Base-by-base conservation (phyloP, 2,888 invertebrate genomes). In the Drosophila atroscutellata region DNA sequence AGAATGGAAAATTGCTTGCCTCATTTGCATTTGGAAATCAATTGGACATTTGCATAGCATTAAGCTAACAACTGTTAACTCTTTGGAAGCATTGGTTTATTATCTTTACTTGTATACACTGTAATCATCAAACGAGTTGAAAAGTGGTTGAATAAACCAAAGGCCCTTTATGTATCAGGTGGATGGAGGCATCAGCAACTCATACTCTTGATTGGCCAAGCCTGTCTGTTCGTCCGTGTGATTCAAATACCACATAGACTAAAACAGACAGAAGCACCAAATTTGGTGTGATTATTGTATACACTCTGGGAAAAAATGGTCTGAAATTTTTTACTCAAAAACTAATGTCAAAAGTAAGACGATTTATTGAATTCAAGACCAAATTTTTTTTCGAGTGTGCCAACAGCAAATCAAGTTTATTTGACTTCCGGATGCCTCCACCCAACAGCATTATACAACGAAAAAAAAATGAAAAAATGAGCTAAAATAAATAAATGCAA, bases 11-110 rank as follows among this genome's bases (percentile, higher is more conserved):
- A 30, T 39, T 26, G 24, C 42, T 52, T 42, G 67, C 47, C 73
- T 34, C n/a, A 54, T 69, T 71, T 71, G 56, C 57, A 71, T 71
- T 52, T 57, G 20, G 18, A 36, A 57, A 51, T 61, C 42, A 28
- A 32, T 42, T 56, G 39, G 39, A 20, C 30, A 70, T 50, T 70
- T 50, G 39, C 37, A 56, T 20, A 20, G n/a, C 55, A 55, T 37
- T 39, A n/a, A 2, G 26, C 45, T 28, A 39, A 62, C 70, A 65
- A 39, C 45, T 52, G 65, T 58, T 47, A 55, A 72, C 54, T 58
- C 52, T 20, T 70, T 8, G 15, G 39, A 39, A 52, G 51, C 30
- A 42, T n/a, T 32, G 24, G 39, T 5, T 51, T 24, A 20, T 42
- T 20, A 42, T 42, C 11, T 11, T 20, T 42, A 11, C 11, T 20